Percentiles rank a stretch among this genome's conserved stretches.
Evolutionary conservation across 1,140 invertebrate species (phyloP).

Genomic region (Colletes latitarsis): DNA sequence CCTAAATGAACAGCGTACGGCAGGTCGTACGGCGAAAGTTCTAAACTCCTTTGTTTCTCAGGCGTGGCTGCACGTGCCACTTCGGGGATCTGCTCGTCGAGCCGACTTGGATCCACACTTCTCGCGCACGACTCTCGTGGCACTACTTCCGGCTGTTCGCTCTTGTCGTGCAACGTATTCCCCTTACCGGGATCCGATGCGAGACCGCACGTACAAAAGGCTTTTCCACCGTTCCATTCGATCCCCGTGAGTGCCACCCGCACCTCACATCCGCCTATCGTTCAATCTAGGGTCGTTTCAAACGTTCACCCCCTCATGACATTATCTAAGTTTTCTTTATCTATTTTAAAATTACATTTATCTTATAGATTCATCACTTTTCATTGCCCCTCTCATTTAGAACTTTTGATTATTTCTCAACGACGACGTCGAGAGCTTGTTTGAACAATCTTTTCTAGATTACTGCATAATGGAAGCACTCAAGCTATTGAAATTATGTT

Average conservation of each 20-base stretch:
- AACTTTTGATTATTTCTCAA: too few species aligned
- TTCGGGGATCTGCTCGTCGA: slow-evolving; percentile 24
- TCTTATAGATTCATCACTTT: too few species aligned
- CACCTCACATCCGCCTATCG: slow-evolving; percentile 30
- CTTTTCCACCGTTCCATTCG: slow-evolving; percentile 1
- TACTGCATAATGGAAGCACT: too few species aligned
- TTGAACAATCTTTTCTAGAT: too few species aligned
- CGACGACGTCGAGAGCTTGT: too few species aligned
- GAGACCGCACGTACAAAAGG: slow-evolving; percentile 8
- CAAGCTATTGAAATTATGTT: too few species aligned
- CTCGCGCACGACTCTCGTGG: slow-evolving; percentile 35
- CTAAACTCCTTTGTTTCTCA: slow-evolving; percentile 26
- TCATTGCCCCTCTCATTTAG: too few species aligned
- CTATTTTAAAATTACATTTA: too few species aligned
- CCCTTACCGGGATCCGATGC: neutral
- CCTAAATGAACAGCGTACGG: neutral
- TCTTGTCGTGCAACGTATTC: neutral
- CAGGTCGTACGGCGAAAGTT: neutral
- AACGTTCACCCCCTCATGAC: too few species aligned
- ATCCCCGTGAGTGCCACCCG: slow-evolving; percentile 9
- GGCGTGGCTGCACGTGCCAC: slow-evolving; percentile 35
- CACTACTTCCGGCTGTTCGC: slow-evolving; percentile 35
- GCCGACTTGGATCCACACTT: slow-evolving; percentile 33
- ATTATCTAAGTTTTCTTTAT: too few species aligned
- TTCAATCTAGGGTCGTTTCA: too few species aligned